Evolutionary conservation across 2,113 vertebrate genomes (phyloP).

Genomic region (Chunga burmeisteri): DNA sequence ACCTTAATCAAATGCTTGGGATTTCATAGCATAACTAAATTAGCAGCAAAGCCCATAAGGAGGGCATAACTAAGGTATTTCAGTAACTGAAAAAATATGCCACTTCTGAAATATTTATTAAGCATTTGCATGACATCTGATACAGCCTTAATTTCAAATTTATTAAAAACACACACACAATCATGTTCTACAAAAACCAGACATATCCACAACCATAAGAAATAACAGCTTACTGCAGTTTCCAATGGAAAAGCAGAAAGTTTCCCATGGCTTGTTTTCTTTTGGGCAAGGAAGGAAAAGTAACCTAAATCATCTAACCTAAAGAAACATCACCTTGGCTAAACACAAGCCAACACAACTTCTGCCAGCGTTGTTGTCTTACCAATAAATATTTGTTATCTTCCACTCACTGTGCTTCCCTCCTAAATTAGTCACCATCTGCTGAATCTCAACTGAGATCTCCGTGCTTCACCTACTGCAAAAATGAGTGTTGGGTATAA

Average conservation of each 20-base stretch:
- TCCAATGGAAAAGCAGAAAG: slow-evolving; percentile 33
- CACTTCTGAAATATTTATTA: neutral
- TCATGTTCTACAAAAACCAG: neutral
- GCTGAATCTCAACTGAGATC: slow-evolving; percentile 19
- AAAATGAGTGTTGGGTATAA: slow-evolving; percentile 18
- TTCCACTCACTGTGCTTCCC: neutral
- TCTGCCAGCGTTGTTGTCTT: neutral
- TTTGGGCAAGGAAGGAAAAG: slow-evolving; percentile 24
- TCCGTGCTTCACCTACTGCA: slow-evolving; percentile 7
- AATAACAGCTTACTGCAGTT: neutral
- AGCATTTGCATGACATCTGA: slow-evolving; percentile 1
- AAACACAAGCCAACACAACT: slow-evolving; percentile 22
- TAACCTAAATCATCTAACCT: neutral
- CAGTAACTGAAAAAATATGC: neutral
- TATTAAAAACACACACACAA: neutral
- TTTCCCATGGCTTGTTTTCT: slow-evolving; percentile 50
- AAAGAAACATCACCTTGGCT: neutral
- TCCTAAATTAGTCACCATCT: slow-evolving; percentile 15
- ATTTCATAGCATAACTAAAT: neutral
- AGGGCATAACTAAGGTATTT: neutral
- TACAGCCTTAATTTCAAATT: slow-evolving; percentile 36
- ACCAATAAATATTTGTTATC: neutral
- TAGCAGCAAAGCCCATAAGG: neutral
- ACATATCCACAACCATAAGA: neutral
- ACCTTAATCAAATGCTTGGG: neutral